Conservation (phyloP, 2,888 invertebrate species). For the Sphecodes monilicornis region DNA sequence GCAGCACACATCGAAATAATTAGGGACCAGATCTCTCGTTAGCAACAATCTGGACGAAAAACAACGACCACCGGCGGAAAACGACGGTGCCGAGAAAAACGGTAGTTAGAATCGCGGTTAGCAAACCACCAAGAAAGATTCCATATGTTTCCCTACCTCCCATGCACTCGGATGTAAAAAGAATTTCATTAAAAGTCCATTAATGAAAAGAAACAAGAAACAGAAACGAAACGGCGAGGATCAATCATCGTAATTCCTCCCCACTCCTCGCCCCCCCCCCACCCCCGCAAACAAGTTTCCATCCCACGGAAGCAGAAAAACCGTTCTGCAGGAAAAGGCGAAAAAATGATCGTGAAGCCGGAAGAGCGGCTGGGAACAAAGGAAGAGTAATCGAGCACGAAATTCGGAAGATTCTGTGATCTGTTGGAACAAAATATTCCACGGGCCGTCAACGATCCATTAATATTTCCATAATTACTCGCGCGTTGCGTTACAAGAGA, state of each 20-base stretch:
- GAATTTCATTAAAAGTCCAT: conserved; percentile 23
- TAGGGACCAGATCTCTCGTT: background rate
- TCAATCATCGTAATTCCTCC: conserved; percentile 7
- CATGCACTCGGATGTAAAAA: background rate
- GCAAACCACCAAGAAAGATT: background rate
- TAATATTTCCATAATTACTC: conserved; percentile 10
- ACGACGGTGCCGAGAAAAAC: background rate
- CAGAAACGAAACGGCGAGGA: background rate
- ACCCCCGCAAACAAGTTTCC: background rate
- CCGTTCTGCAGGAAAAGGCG: background rate
- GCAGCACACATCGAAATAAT: background rate
- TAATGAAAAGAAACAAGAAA: conserved; percentile 12
- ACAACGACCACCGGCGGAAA: background rate
- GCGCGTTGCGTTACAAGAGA: background rate
- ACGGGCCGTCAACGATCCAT: background rate
- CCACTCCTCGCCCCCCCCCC: background rate
- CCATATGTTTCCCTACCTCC: background rate
- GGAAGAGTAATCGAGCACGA: conserved; percentile 8
- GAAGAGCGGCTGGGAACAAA: background rate
- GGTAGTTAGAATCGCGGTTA: background rate
- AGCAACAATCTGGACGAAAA: background rate
- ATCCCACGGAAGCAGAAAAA: background rate
- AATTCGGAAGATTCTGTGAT: conserved; percentile 1
- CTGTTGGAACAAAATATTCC: background rate
- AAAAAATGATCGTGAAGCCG: background rate